phyloP scores from a whole-genome alignment of 2,113 vertebrate genomes.

The Thryonomys swinderianus region DNA sequence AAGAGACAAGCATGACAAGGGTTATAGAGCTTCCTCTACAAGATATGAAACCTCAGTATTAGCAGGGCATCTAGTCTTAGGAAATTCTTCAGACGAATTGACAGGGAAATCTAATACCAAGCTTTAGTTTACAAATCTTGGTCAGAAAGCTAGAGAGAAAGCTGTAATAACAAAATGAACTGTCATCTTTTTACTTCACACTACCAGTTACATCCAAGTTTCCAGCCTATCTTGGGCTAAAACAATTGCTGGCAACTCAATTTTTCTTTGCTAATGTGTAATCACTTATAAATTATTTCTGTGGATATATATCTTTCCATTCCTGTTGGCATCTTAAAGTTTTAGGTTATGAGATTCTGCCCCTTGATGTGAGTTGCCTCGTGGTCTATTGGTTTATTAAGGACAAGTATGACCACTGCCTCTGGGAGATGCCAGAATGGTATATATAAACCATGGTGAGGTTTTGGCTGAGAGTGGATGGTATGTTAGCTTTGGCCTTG shows the following conservation, averaged over 20 bases:
- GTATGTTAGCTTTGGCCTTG: slow-evolving; percentile 79
- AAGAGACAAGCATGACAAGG: neutral
- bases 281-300: slow-evolving; percentile 54
- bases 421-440: slow-evolving; percentile 63
- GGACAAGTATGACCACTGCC: slow-evolving; percentile 50
- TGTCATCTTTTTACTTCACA: slow-evolving; percentile 52
- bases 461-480: slow-evolving; percentile 69
- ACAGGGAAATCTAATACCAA: slow-evolving; percentile 43
- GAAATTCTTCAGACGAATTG: slow-evolving; percentile 37
- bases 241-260: slow-evolving; percentile 76
- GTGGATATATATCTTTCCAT: slow-evolving; percentile 65
- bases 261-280: slow-evolving; percentile 71
- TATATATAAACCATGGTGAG: slow-evolving; percentile 42
- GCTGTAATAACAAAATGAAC: slow-evolving; percentile 12
- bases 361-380: slow-evolving; percentile 43
- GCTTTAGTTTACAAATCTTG: slow-evolving; percentile 22
- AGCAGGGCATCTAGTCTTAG: neutral
- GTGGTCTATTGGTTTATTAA: slow-evolving; percentile 12
- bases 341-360: slow-evolving; percentile 56
- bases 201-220: slow-evolving; percentile 63
- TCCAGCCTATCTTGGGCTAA: slow-evolving; percentile 65
- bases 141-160: slow-evolving; percentile 32
- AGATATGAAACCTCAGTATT: neutral
- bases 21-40: neutral
- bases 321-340: slow-evolving; percentile 60